Conservation (phyloP, 1,140 invertebrate genomes). For the silkworm (Bombyx mori) region DNA sequence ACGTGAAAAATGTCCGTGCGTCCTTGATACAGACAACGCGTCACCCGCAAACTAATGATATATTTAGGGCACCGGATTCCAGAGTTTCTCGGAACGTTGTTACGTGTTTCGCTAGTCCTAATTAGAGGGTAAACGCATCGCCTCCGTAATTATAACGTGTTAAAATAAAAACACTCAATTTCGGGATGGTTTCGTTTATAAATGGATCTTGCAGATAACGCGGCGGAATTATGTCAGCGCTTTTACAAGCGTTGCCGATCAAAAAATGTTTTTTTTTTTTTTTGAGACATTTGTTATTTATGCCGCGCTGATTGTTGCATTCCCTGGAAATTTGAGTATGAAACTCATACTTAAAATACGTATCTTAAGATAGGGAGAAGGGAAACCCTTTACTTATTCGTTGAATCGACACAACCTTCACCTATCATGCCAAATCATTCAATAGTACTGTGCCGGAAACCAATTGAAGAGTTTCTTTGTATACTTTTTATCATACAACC, state of each 20-base stretch:
- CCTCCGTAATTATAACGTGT: slow-evolving; percentile 46
- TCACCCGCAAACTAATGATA: slow-evolving; percentile 4
- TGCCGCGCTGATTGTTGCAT: too few species aligned
- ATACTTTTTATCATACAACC: too few species aligned
- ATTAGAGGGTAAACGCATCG: slow-evolving; percentile 64
- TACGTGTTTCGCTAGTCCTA: slow-evolving; percentile 39
- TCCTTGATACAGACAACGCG: slow-evolving; percentile 41
- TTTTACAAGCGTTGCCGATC: background rate
- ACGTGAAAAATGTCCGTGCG: slow-evolving; percentile 28
- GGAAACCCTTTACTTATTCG: too few species aligned
- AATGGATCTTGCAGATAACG: slow-evolving; percentile 63
- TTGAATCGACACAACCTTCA: too few species aligned
- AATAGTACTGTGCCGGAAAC: too few species aligned
- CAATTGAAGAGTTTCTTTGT: too few species aligned
- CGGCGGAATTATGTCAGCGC: slow-evolving; percentile 63
- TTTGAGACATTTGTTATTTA: too few species aligned
- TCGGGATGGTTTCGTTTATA: slow-evolving; percentile 39
- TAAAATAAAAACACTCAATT: slow-evolving; percentile 52
- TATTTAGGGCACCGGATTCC: slow-evolving; percentile 20
- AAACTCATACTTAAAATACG: too few species aligned
- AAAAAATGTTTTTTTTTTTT: too few species aligned
- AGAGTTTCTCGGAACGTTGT: slow-evolving; percentile 17
- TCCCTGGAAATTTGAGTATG: too few species aligned
- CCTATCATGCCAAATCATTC: too few species aligned
- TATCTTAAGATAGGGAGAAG: too few species aligned